Conservation (phyloP, 2,797 vertebrate species). For the Enteromius argenteus region DNA sequence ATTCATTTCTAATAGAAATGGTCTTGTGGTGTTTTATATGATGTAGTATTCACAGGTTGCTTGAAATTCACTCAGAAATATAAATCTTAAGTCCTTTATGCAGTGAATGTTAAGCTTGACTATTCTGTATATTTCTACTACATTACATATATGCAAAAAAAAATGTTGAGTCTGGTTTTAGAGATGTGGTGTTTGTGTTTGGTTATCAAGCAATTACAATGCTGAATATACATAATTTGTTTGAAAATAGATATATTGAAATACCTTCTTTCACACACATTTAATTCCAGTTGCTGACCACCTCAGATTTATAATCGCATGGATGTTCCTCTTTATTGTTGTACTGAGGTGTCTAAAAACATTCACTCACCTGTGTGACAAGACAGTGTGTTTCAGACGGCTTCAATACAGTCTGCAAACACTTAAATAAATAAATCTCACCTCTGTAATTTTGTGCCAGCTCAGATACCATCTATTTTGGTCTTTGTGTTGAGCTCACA, state of each 20-base stretch:
- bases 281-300: background rate
- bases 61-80: background rate
- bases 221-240: too few relatives aligned
- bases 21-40: background rate
- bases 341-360: background rate
- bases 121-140: background rate
- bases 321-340: background rate
- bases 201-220: background rate
- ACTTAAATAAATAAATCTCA: background rate
- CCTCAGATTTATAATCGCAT: background rate
- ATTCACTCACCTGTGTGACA: background rate
- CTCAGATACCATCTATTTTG: slow-evolving; percentile 5
- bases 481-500: slow-evolving; percentile 12
- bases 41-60: background rate
- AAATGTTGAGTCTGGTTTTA: background rate
- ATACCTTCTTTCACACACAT: background rate
- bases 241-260: background rate
- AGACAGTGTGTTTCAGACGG: background rate
- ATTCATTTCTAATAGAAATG: background rate
- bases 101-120: background rate
- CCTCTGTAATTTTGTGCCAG: slow-evolving; percentile 1
- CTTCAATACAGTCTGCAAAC: slow-evolving; percentile 14
- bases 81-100: background rate
- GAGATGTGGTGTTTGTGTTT: background rate
- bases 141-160: background rate